Conservation (phyloP, 2,888 invertebrate species). For the Andrena praecox region DNA sequence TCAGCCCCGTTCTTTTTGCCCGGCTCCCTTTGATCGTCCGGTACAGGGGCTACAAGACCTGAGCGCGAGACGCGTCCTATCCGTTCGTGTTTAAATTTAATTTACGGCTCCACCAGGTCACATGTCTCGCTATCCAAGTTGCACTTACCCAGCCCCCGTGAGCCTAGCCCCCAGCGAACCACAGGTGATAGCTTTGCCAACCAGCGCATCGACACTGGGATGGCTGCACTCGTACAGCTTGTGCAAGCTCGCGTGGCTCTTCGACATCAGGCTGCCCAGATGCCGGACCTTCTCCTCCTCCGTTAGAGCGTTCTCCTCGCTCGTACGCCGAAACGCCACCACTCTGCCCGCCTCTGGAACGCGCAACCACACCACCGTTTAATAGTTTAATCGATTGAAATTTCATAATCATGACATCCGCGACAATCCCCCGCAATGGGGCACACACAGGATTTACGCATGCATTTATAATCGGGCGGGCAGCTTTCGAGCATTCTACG, state of each 20-base stretch:
- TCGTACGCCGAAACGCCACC: constrained; percentile 80
- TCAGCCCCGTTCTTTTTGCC: neutral
- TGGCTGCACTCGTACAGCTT: constrained; percentile 97
- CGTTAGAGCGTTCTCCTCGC: constrained; percentile 74
- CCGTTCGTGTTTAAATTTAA: constrained; percentile 26
- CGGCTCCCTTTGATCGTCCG: neutral
- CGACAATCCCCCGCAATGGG: neutral
- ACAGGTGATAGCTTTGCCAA: constrained; percentile 89
- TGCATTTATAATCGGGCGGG: neutral
- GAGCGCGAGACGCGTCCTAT: neutral
- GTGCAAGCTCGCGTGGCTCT: constrained; percentile 94
- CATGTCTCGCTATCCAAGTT: neutral
- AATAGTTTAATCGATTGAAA: constrained; percentile 42
- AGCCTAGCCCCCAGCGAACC: constrained; percentile 94
- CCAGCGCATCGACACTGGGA: constrained; percentile 93
- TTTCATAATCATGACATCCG: constrained; percentile 29
- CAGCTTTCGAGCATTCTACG: neutral
- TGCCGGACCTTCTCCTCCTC: constrained; percentile 85
- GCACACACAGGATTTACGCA: too few species aligned
- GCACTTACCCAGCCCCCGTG: constrained; percentile 94
- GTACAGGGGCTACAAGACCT: neutral
- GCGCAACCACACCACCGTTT: constrained; percentile 9
- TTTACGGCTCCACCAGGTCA: neutral
- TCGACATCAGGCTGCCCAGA: constrained; percentile 94
- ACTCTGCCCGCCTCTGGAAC: constrained; percentile 94